Evolutionary conservation across 2,888 invertebrate species (phyloP), one percentile per base, ranked within the genome.

Genomic region (Drosophila seclusa): DNA sequence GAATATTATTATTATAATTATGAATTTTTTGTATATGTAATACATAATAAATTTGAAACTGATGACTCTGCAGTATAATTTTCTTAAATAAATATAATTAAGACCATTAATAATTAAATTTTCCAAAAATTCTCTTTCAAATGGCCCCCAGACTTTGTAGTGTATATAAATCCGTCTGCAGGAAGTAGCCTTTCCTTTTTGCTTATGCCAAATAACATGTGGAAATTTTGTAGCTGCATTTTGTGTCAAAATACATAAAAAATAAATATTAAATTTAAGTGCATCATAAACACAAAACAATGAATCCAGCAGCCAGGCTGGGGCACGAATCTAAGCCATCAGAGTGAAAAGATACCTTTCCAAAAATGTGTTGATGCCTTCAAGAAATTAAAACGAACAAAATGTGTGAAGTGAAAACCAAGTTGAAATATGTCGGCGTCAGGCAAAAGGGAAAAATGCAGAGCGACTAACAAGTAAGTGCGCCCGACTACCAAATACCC

Each of bases 191-290:
- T 27, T n/a, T 21, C 16, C 29, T 11, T 48, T 50, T 31, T 54
- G 49, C 36, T 54, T 40, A 45, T 64, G 61, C 29, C 42, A 13
- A 45, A 32, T 29, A 38, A 62, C 24, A 53, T 58, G 76, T 61
- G 76, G 36, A 64, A 40, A 53, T 40, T 36, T 57, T 64, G 38
- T 16, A 58, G 62, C 36, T 66, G 72, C 63, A 58, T 53, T 69
- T 62, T 53, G 65, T 78, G 74, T 29, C 67, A 59, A 83, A 68
- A 73, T 34, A 73, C 81, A 91, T 91, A 82, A 86, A 91, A 90
- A 91, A 91, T 91, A 91, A 91, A 91, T 91, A 91, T 91, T 91
- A 87, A 90, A 89, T 82, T 90, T 89, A 82, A 91, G 83, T 83
- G 82, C 84, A 83, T 76, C 82, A 82, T 84, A 90, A 90, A 89